Evolutionary conservation across 1,140 invertebrate genomes (phyloP).

Genomic region (Drosophila pandora): DNA sequence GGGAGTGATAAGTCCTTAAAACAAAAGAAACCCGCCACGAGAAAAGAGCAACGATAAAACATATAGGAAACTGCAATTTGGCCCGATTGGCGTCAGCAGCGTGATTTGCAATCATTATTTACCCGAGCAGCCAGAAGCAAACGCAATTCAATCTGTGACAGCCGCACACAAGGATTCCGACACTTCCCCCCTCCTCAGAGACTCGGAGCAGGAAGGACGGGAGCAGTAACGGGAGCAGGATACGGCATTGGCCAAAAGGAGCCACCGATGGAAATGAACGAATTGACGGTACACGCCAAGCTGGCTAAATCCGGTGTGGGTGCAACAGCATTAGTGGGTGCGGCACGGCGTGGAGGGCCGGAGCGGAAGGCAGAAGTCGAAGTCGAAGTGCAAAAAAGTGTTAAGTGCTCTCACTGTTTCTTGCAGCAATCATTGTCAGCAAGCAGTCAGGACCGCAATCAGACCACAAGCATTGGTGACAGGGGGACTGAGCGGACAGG

Average conservation of each 20-base stretch:
- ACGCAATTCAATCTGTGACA: conserved; percentile 71
- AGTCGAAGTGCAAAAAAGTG: conserved; percentile 64
- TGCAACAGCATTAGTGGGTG: conserved; percentile 21
- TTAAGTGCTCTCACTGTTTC: conserved; percentile 74
- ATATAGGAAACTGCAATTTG: conserved; percentile 53
- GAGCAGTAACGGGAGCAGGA: not conserved
- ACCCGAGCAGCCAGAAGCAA: conserved; percentile 31
- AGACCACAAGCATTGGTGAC: conserved; percentile 21
- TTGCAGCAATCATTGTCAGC: conserved; percentile 80
- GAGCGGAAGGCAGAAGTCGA: conserved; percentile 14
- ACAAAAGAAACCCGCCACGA: conserved; percentile 9
- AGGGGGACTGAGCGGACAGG: not conserved
- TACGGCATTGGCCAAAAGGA: not conserved
- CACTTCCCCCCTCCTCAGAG: conserved; percentile 9
- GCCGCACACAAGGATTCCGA: conserved; percentile 66
- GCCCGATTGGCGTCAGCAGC: conserved; percentile 39
- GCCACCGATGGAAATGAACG: conserved; percentile 30
- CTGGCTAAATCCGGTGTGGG: conserved; percentile 26
- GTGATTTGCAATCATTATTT: conserved; percentile 74
- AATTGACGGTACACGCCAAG: conserved; percentile 65
- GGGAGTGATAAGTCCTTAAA: not conserved
- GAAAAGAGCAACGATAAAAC: conserved; percentile 42
- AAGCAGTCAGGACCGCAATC: conserved; percentile 58
- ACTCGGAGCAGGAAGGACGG: not conserved
- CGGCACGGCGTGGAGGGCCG: not conserved